Conservation (phyloP, 2,113 vertebrate species). For the Ptyas mucosa region DNA sequence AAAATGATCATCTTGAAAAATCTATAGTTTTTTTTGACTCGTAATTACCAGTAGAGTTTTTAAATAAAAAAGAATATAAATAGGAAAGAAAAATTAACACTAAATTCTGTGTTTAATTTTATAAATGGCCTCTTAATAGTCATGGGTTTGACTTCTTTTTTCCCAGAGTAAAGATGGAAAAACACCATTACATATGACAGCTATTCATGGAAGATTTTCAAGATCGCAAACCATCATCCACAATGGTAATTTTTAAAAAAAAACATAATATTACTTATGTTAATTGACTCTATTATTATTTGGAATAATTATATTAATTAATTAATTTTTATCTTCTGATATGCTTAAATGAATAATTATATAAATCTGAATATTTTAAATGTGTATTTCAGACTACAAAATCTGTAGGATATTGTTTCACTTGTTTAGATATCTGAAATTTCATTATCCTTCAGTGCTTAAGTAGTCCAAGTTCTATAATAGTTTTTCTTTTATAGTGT, state of each 20-base stretch:
- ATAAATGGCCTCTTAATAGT: neutral
- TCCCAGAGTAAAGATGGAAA: slow-evolving; percentile 97
- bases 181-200: slow-evolving; percentile 97
- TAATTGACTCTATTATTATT: neutral
- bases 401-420: neutral
- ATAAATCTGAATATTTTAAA: neutral
- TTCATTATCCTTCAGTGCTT: neutral
- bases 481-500: neutral
- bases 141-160: slow-evolving; percentile 10
- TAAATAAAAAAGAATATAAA: neutral
- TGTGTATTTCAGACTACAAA: neutral
- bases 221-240: slow-evolving; percentile 98
- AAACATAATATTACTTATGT: neutral
- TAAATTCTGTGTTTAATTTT: neutral
- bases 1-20: slow-evolving; percentile 8
- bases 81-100: neutral
- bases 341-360: neutral
- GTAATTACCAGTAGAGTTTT: neutral
- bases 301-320: neutral
- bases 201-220: slow-evolving; percentile 96
- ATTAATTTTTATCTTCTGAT: neutral
- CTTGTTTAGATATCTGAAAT: neutral
- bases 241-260: slow-evolving; percentile 79
- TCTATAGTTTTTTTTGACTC: neutral
- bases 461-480: neutral